Conservation (phyloP, 1,140 invertebrate species). For the Bombus affinis region DNA sequence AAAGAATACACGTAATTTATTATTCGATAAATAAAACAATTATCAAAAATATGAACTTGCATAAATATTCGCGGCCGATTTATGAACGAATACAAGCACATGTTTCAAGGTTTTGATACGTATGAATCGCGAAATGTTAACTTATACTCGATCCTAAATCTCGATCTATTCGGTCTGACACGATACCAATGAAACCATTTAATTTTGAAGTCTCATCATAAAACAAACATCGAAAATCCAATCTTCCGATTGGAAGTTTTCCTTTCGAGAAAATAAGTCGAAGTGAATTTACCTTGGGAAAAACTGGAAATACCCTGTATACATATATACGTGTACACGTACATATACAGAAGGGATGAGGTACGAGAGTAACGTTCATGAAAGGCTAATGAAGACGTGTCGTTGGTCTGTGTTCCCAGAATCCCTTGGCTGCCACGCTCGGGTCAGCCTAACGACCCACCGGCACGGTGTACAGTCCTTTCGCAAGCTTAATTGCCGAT, state of each 20-base stretch:
- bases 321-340: not conserved
- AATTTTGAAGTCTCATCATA: accelerated
- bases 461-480: constrained; percentile 62
- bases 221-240: too few species aligned
- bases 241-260: too few species aligned
- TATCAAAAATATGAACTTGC: too few species aligned
- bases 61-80: too few species aligned
- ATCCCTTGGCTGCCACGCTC: constrained; percentile 65
- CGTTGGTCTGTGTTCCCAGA: constrained; percentile 75
- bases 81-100: too few species aligned
- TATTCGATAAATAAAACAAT: too few species aligned
- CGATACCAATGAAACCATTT: not conserved
- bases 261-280: too few species aligned
- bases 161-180: too few species aligned
- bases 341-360: constrained; percentile 21
- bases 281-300: not conserved
- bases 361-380: constrained; percentile 74
- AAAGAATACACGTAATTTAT: too few species aligned
- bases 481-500: constrained; percentile 75
- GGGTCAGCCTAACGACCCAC: constrained; percentile 69
- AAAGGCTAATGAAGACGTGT: constrained; percentile 81
- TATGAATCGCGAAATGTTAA: too few species aligned
- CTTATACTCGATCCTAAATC: too few species aligned
- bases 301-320: not conserved
- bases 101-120: too few species aligned